Base-by-base conservation (phyloP, 2,113 vertebrate species). In the Sula dactylatra region DNA sequence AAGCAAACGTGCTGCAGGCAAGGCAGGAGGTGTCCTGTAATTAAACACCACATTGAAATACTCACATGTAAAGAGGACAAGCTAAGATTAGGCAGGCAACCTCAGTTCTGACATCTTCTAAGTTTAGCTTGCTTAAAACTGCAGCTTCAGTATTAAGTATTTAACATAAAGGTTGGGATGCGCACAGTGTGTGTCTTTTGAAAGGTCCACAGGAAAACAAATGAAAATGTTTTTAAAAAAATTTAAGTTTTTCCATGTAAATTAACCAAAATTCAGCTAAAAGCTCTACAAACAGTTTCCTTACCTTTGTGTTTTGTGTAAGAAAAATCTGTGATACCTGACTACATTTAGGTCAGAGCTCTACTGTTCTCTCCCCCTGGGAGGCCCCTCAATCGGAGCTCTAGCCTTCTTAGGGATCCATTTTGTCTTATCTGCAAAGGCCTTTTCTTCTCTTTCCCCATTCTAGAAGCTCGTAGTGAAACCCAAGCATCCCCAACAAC, bases 391-490 rank as follows among this genome's bases (percentile, higher is more conserved):
- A 49, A 2, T 12, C 2, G 0, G 16, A 83, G 32, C 72, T 92
- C 65, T 81, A 94, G 56, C 27, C 34, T 76, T 50, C 65, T 40
- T 72, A 61, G 54, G 45, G 31, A 81, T 64, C 21, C 36, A 11
- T 50, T 93, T 25, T 80, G 81, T 85, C 38, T 76, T 56, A 76
- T 69, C 66, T 73, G 27, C 65, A 85, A 89, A 87, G 74, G 56
- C 61, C 21, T 74, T 78, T 73, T 66, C 82, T 90, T 82, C 16
- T 69, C 34, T 93, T 84, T 16, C 3, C 3, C 42, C 77, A 2
- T 8, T 82, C 40, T 24, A 55, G 62, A 84, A 86, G 73, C 67
- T 71, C 1, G 0, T 4, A 72, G 49, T 42, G 81, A 91, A 96
- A 70, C 8, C 10, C 20, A 89, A 84, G 40, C 67, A 80, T 38